Evolutionary conservation across 2,888 invertebrate species (phyloP), one percentile per base, ranked within the genome.

Genomic region (Drosophila colorata): DNA sequence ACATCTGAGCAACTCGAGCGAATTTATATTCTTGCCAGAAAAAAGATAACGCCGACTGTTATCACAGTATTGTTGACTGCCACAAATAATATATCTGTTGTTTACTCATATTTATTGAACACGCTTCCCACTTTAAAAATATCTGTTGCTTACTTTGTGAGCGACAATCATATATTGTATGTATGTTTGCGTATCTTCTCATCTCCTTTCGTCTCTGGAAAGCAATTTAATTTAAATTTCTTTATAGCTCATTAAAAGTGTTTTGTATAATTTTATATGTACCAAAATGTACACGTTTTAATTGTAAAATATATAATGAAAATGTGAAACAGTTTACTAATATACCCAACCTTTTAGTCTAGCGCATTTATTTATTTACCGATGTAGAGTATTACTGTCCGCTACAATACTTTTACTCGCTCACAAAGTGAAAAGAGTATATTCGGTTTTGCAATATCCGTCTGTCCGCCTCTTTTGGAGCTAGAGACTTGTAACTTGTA

Each of bases 21-120:
- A 61, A 41, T 48, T 47, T 53, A 16, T 23, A 35, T 53, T 61
- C 63, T 63, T 63, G 63, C 63, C 63, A 20, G 8, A 48, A 13
- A 48, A 49, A 35, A 61, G 3, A 14, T 28, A 18, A 11, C 33
- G 23, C 13, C 35, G 53, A 53, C 53, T 53, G 53, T 53, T 53
- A 35, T 43, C 33, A 41, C 40, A 41, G 16, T 40, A 40, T 52
- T 40, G 51, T 40, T 40, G 23, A 40, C 40, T 58, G 56, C 35
- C 57, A 25, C 18, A 28, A 58, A 7, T 16, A 13, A 20, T n/a
- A 28, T 18, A 35, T 16, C 11, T 37, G 16, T 38, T 6, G 25
- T 28, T 56, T 25, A 41, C 33, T 43, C 33, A 25, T 25, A 31
- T 31, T 37, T 23, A 31, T 37, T 48, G 48, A n/a, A 18, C 28